Evolutionary conservation across 2,888 invertebrate genomes (phyloP).

Genomic region (Nemotelus pantherinus): DNA sequence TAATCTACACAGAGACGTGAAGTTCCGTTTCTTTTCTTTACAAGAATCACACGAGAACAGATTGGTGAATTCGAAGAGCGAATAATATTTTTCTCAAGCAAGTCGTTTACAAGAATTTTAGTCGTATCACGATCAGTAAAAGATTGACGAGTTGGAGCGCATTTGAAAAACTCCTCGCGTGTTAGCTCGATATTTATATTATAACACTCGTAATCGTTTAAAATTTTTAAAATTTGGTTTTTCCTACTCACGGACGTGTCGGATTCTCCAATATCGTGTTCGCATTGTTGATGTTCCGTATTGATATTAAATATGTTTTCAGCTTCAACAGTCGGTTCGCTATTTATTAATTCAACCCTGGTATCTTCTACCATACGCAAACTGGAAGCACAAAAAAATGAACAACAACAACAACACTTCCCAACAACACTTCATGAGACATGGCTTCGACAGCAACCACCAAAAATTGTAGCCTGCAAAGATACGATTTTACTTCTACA

Average conservation of each 20-base stretch:
- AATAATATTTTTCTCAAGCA: too few relatives aligned
- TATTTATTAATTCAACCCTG: neutral
- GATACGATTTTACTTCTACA: neutral
- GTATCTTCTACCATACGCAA: neutral
- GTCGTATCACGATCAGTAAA: neutral
- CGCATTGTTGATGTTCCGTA: neutral
- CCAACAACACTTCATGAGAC: neutral
- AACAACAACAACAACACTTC: too few relatives aligned
- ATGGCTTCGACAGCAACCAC: neutral
- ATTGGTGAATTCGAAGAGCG: too few relatives aligned
- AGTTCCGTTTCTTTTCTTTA: too few relatives aligned
- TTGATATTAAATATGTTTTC: neutral
- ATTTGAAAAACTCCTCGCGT: neutral
- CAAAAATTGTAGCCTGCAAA: neutral
- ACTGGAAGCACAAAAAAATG: neutral
- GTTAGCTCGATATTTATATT: neutral
- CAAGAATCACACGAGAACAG: too few relatives aligned
- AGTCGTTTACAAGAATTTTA: neutral
- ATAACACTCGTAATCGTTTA: neutral
- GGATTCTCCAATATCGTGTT: neutral
- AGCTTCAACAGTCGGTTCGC: neutral
- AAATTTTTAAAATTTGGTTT: neutral
- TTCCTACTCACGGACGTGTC: neutral
- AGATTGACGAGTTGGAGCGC: neutral
- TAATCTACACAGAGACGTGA: too few relatives aligned